A percentile compares a stretch with the other conserved stretches of the same genome.
Evolutionary conservation across 2,888 invertebrate genomes (phyloP).

Genomic region (Nephrotoma appendiculata): DNA sequence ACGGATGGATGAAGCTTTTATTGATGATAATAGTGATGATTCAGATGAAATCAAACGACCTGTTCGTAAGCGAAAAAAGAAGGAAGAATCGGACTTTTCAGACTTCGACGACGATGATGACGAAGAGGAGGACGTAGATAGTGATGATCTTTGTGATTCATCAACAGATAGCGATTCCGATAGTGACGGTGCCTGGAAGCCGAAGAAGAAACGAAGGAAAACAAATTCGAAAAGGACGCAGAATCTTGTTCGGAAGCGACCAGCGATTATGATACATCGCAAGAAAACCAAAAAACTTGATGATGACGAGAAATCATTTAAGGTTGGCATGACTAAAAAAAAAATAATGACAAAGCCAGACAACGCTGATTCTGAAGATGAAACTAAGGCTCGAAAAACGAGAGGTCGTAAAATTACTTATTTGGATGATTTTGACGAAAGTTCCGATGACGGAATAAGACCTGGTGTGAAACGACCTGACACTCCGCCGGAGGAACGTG

Average conservation of each 20-base stretch:
- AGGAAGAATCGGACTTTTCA: conserved; percentile 37
- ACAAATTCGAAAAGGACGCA: background rate
- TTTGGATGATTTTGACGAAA: conserved; percentile 30
- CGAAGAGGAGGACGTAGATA: conserved; percentile 28
- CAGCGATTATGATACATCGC: background rate
- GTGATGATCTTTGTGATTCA: conserved; percentile 32
- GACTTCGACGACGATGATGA: conserved; percentile 42
- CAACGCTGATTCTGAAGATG: conserved; percentile 33
- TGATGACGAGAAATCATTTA: conserved; percentile 30
- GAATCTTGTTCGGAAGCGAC: background rate
- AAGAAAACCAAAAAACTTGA: conserved; percentile 24
- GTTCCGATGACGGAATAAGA: conserved; percentile 31
- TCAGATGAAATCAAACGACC: conserved; percentile 32
- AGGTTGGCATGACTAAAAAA: conserved; percentile 39
- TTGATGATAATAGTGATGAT: conserved; percentile 40
- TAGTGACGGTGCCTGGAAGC: conserved; percentile 29
- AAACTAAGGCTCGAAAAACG: conserved; percentile 13
- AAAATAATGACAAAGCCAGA: conserved; percentile 65
- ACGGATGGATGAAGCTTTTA: conserved; percentile 23
- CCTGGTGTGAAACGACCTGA: conserved; percentile 32
- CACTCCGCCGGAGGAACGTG: conserved; percentile 32
- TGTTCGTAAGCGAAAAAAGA: conserved; percentile 35
- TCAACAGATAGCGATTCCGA: conserved; percentile 29
- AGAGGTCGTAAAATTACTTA: conserved; percentile 32
- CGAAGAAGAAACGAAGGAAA: conserved; percentile 26